Percentiles rank a stretch among this genome's conserved stretches.
Conservation (phyloP, 2,888 invertebrate species). For the Gryllus longicercus region DNA sequence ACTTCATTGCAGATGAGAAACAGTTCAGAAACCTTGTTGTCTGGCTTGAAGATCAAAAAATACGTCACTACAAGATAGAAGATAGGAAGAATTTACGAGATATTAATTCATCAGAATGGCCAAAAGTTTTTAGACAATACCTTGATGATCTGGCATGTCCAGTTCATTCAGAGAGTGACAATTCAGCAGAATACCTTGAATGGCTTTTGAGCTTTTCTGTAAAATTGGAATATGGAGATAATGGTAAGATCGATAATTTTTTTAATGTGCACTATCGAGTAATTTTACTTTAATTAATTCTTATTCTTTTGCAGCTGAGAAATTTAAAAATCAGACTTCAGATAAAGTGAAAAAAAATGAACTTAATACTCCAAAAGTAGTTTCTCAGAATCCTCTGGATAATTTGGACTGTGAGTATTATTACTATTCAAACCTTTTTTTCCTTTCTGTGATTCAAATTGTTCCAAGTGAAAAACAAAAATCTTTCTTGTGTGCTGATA, state of each 20-base stretch:
- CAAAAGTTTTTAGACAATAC: constrained; percentile 66
- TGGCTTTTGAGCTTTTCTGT: constrained; percentile 85
- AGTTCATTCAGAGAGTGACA: constrained; percentile 53
- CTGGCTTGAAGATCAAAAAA: constrained; percentile 93
- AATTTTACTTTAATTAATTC: constrained; percentile 23
- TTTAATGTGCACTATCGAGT: not conserved
- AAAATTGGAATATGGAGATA: constrained; percentile 76
- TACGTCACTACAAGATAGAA: constrained; percentile 81
- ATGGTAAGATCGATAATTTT: constrained; percentile 54
- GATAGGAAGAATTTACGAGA: constrained; percentile 71
- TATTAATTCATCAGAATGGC: constrained; percentile 65
- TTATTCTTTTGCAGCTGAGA: constrained; percentile 56
- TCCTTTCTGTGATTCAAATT: not conserved
- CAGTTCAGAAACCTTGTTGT: constrained; percentile 75
- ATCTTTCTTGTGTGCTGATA: too few species aligned
- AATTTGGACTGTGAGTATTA: constrained; percentile 75
- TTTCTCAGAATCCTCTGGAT: constrained; percentile 78
- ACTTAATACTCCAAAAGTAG: constrained; percentile 64
- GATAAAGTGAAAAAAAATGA: constrained; percentile 56
- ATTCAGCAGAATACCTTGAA: constrained; percentile 67
- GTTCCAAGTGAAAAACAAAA: too few species aligned
- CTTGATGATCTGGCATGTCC: constrained; percentile 75
- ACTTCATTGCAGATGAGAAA: constrained; percentile 63
- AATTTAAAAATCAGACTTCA: constrained; percentile 65
- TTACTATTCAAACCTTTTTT: not conserved